Evolutionary conservation across 2,113 vertebrate species (phyloP).

Genomic region (Erpornis zantholeuca): DNA sequence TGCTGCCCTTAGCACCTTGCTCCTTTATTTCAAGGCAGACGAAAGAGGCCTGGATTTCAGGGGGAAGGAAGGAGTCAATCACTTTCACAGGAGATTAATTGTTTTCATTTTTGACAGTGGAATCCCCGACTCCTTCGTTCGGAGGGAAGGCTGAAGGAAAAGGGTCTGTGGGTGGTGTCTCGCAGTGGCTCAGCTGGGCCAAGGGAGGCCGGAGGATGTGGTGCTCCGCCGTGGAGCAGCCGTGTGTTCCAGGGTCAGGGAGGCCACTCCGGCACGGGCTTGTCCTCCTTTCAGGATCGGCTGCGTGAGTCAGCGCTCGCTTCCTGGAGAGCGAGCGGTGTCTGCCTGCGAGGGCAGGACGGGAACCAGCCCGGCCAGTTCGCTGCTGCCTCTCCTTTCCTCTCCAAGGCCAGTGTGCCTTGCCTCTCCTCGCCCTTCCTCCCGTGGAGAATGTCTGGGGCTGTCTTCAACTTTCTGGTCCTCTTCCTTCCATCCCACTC

Average conservation of each 20-base stretch:
- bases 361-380: not conserved
- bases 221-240: rapidly evolving
- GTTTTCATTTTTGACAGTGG: not conserved
- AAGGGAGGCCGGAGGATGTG: rapidly evolving
- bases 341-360: not conserved
- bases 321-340: not conserved
- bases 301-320: not conserved
- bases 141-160: not conserved
- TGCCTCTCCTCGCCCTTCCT: not conserved
- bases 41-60: not conserved
- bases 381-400: not conserved
- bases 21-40: not conserved
- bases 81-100: not conserved
- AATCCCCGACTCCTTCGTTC: rapidly evolving
- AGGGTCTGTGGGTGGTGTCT: not conserved
- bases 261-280: not conserved
- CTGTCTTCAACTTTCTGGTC: rapidly evolving
- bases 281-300: not conserved
- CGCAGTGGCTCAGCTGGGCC: rapidly evolving
- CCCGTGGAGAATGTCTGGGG: rapidly evolving
- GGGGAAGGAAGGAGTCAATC: not conserved
- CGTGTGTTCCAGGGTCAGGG: not conserved
- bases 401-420: no score
- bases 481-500: rapidly evolving
- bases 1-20: not conserved